Evolutionary conservation across 2,888 invertebrate genomes (phyloP), one percentile per base, ranked within the genome.

Genomic region (Aphidius colemani): DNA sequence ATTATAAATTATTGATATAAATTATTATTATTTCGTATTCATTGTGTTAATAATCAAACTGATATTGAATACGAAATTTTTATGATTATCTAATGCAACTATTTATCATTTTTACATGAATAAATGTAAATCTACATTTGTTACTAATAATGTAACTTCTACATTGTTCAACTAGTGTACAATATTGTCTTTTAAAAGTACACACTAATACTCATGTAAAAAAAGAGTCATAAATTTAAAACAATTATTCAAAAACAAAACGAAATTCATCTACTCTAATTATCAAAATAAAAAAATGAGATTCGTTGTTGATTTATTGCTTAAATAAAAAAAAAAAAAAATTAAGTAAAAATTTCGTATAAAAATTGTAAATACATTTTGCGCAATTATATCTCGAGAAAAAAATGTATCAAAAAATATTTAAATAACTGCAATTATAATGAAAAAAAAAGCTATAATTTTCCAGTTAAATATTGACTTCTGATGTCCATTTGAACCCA

Each of bases 401-500:
- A 18, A 30, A 10, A 39, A 51, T 30, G 5, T 18, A 18, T 18
- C 1, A 30, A 30, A 30, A 30, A 30, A 30, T 30, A 2, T 30
- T 30, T 30, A 30, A 30, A 30, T 5, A 5, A 30, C 5, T 30
- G 0, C 5, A 30, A 30, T 30, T 30, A 30, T 5, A 30, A 30
- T 30, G 30, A 5, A 30, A 4, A 30, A 30, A 5, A 30, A 30
- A 30, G 5, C 3, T 5, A 30, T 30, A 30, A 30, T 30, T 30
- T 30, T 30, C 81, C 81, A 79, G 62, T 71, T 72, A 53, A 75
- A 74, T 61, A 72, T 67, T 48, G 67, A 53, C 59, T 69, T 72
- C 65, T 74, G 75, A 56, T 70, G 71, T 70, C 72, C 76, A 18
- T 72, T 86, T 67, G 87, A 86, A 75, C 85, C 85, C 10, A 85